Evolutionary conservation across 2,113 vertebrate genomes (phyloP).

Genomic region (Penelope pileata): DNA sequence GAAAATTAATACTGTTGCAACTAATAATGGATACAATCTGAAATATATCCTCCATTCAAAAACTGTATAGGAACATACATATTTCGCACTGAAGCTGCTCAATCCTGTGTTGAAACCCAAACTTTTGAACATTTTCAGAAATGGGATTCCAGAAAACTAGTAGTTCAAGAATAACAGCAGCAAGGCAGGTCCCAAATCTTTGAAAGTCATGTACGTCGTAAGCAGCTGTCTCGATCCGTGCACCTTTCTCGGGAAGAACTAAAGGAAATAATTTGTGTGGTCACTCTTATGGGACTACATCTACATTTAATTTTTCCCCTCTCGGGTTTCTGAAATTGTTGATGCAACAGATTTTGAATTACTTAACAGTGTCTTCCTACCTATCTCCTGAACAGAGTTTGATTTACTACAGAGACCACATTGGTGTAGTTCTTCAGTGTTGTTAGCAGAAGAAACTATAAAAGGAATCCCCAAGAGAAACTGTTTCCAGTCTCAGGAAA

Average conservation of each 20-base stretch:
- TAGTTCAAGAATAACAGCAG: background rate
- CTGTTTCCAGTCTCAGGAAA: slow-evolving; percentile 81
- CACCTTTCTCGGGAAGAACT: background rate
- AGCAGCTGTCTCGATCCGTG: background rate
- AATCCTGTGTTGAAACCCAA: background rate
- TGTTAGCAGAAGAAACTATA: slow-evolving; percentile 78
- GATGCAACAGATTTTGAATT: slow-evolving; percentile 51
- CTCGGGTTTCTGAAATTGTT: background rate
- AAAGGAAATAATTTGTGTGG: background rate
- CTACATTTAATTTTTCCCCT: background rate
- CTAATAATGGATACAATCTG: background rate
- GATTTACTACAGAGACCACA: slow-evolving; percentile 79
- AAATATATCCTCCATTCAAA: background rate
- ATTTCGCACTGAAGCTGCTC: background rate
- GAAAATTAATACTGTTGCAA: background rate
- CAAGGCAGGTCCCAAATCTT: background rate
- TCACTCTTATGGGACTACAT: background rate
- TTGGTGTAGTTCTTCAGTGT: slow-evolving; percentile 70
- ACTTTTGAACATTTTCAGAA: background rate
- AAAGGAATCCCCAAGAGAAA: slow-evolving; percentile 78
- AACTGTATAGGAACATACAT: background rate
- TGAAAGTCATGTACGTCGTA: background rate
- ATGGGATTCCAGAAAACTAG: background rate
- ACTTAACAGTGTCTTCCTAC: slow-evolving; percentile 53
- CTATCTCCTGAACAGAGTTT: slow-evolving; percentile 67